Percentiles rank a stretch among this genome's conserved stretches.
These are phyloP conservation scores for Pedionomus torquatus DNA, from an alignment of 2,113 vertebrate genomes.

Conservation along the genomic window DNA sequence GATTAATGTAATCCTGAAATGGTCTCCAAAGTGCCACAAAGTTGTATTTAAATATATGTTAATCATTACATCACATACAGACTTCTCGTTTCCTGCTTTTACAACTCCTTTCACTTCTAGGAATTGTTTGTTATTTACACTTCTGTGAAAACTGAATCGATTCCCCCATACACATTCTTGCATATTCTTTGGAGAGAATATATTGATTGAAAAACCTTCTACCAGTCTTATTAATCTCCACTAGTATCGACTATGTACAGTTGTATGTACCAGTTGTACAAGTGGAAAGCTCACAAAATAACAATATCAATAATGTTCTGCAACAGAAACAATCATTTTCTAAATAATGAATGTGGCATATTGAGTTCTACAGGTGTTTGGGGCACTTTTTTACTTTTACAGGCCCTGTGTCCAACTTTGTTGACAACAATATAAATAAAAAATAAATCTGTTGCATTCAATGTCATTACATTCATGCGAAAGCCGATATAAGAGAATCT, in stretches of 20 bases:
- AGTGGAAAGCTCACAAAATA: constrained; percentile 43
- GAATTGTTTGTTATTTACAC: constrained; percentile 43
- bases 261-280: constrained; percentile 32
- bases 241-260: constrained; percentile 51
- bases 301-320: constrained; percentile 56
- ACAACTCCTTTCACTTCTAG: not conserved
- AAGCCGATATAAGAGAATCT: constrained; percentile 5
- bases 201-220: constrained; percentile 53
- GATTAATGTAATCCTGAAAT: constrained; percentile 24
- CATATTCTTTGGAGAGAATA: constrained; percentile 39
- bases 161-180: not conserved
- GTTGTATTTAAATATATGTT: constrained; percentile 32
- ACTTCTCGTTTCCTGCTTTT: not conserved
- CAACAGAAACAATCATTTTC: constrained; percentile 47
- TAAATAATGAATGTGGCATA: constrained; percentile 53
- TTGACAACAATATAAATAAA: constrained; percentile 35
- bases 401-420: not conserved
- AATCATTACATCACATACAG: not conserved
- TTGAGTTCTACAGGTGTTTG: constrained; percentile 29
- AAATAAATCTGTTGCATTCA: not conserved
- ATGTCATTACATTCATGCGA: not conserved
- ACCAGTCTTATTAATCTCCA: constrained; percentile 56
- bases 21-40: constrained; percentile 21
- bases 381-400: constrained; percentile 46
- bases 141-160: constrained; percentile 24